Evolutionary conservation across 2,888 invertebrate species (phyloP), one percentile per base, ranked within the genome.

Genomic region (Acronicta alni): DNA sequence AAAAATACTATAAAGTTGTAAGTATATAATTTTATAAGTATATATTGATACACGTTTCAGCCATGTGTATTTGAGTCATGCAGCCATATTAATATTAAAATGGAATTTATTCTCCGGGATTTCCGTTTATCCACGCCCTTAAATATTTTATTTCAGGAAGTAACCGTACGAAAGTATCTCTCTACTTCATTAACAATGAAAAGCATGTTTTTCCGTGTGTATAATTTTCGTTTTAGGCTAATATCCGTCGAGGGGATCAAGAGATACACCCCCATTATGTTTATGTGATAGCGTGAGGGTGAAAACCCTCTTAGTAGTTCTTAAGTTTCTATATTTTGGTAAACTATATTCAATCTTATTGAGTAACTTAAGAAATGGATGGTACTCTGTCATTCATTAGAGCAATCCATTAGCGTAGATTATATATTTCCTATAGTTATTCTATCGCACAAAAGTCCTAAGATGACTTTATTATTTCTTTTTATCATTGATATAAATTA

Each of bases 211-310:
- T 67, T 63, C 51, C 54, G 48, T 20, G 52, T 59, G 64, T 75
- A 80, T 79, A 79, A 78, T 80, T 79, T 77, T 81, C 76, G 65
- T 80, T 80, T 78, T 60, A 79, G 60, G 41, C 12, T 60, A 48
- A 65, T 62, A 65, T 48, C 49, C 23, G 41, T 70, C 61, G 63
- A 67, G 74, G 78, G 79, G 78, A 82, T 42, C 82, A 67, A 78
- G 71, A 75, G 77, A 72, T 77, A 79, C 75, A 81, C 78, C 71
- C 77, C 84, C 76, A 82, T 86, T 81, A 82, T 51, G 63, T 69
- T 79, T 79, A 71, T 71, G 65, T 78, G 68, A 67, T 73, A 63
- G 51, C 35, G 16, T 60, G 66, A 75, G 81, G 81, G 82, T 71
- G 64, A 73, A 63, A 66, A 67, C 67, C 80, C 63, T 68, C 65